Percentiles rank a stretch among this genome's conserved stretches.
Evolutionary conservation across 2,888 invertebrate genomes (phyloP).

Genomic region (Gortyna flavago): DNA sequence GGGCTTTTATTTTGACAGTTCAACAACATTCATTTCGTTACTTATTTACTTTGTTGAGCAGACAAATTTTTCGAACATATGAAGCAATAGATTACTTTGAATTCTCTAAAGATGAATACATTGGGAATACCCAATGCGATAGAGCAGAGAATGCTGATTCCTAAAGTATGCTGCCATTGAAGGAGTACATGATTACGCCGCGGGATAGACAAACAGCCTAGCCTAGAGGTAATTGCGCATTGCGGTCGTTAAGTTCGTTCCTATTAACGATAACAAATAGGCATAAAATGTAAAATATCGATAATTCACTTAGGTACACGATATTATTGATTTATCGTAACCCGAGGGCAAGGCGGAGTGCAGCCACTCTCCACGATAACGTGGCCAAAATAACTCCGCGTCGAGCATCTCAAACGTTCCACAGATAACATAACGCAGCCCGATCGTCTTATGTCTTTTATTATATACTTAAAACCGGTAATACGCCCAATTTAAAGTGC

Average conservation of each 20-base stretch:
- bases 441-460: conserved; percentile 74
- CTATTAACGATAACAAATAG: conserved; percentile 70
- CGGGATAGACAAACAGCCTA: conserved; percentile 59
- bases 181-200: conserved; percentile 34
- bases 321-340: conserved; percentile 86
- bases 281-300: conserved; percentile 77
- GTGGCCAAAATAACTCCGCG: conserved; percentile 87
- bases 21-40: no score
- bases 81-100: conserved; percentile 6
- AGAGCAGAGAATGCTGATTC: conserved; percentile 45
- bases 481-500: conserved; percentile 68
- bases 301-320: conserved; percentile 80
- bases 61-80: no score
- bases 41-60: no score
- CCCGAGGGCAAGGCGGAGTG: conserved; percentile 78
- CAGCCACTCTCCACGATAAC: conserved; percentile 82
- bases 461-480: conserved; percentile 68
- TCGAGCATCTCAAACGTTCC: conserved; percentile 80
- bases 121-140: conserved; percentile 14
- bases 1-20: no score
- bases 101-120: background rate
- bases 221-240: conserved; percentile 65
- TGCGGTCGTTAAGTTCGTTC: conserved; percentile 65
- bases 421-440: conserved; percentile 77
- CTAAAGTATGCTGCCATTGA: conserved; percentile 44